Base-by-base conservation (phyloP, 2,888 invertebrate genomes). In the Odontomyia ornata region DNA sequence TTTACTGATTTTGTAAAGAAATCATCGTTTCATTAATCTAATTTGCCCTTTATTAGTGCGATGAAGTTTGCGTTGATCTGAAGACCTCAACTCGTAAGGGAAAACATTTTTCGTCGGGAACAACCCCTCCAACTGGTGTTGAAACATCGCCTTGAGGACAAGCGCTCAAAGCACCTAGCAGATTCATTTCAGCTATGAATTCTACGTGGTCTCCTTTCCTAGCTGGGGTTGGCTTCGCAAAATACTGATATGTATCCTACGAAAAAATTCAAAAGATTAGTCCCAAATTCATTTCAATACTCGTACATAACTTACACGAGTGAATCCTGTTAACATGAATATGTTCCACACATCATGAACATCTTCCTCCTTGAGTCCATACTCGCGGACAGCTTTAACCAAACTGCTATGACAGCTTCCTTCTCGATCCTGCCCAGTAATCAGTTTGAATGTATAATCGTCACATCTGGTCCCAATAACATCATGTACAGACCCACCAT, bases 311-410 rank as follows among this genome's bases (percentile, higher is more conserved):
- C 23, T 1, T 76, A 84, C 86, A 82, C 79, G 83, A 1, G 88
- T 87, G 76, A 88, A 85, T 1, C 88, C 88, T 0, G 88, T 89
- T 76, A 87, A 87, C 88, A 88, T 88, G 69, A 89, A 89, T 62
- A 89, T 87, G 80, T 89, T 89, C 86, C 88, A 87, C 1, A 88
- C 88, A 82, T 89, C 88, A 79, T 89, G 88, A 0, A 88, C 88
- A 81, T 88, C 88, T 25, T 84, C 84, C 78, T 88, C 88, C 1
- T 79, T 81, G 75, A 88, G 80, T 11, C 86, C 87, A 5, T 84
- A 83, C 60, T 86, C 85, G 77, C 84, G 81, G 1, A 86, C 82
- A 0, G 88, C 88, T 60, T 86, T 83, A 0, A 85, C 85, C 57
- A 89, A 80, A 47, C 87, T 87, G 65, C 86, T 86, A 77, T 88